These are phyloP conservation scores for Bungarus multicinctus DNA, from an alignment of 2,113 vertebrate species.

Conservation along the genomic window DNA sequence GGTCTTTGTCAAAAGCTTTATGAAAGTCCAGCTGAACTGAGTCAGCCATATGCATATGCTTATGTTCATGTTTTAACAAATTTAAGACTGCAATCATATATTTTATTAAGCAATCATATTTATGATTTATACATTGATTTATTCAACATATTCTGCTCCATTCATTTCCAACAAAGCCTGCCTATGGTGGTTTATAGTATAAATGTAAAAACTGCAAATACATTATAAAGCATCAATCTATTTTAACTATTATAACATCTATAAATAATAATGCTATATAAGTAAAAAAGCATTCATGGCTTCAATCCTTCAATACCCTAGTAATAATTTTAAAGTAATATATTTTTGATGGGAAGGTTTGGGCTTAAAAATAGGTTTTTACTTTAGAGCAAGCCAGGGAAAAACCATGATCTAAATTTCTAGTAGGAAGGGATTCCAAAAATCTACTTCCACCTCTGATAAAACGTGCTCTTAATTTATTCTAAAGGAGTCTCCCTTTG, in stretches of 20 bases:
- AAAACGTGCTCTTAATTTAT: background rate
- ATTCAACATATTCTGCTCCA: background rate
- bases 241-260: background rate
- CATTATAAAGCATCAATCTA: background rate
- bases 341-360: background rate
- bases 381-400: background rate
- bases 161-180: background rate
- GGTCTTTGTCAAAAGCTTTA: background rate
- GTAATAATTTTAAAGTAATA: background rate
- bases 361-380: background rate
- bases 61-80: background rate
- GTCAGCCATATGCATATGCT: background rate
- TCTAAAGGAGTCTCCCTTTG: background rate
- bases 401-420: background rate
- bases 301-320: background rate
- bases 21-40: background rate
- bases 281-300: background rate
- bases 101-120: background rate
- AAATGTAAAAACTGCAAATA: background rate
- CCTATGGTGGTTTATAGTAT: background rate
- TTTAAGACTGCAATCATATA: background rate
- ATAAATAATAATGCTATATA: background rate
- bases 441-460: background rate
- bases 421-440: background rate
- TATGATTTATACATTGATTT: background rate